A percentile compares a stretch with the other conserved stretches of the same genome.
Conservation (phyloP, 2,797 vertebrate species). For the Lutjanus campechanus region DNA sequence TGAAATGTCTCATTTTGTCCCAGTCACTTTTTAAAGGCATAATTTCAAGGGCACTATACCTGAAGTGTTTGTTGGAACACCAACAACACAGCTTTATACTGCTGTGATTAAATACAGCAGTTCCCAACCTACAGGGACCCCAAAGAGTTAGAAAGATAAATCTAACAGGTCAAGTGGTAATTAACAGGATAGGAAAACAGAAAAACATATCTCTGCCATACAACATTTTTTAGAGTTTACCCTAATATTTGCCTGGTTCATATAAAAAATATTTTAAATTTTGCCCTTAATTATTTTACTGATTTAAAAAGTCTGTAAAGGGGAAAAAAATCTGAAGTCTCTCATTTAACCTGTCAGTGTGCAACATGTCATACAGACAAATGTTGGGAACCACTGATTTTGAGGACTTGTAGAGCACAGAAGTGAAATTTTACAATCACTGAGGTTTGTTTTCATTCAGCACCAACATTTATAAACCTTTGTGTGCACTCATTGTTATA, state of each 20-base stretch:
- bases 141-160: neutral
- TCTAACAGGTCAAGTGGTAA: neutral
- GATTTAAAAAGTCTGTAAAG: neutral
- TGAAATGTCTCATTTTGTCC: too few species aligned
- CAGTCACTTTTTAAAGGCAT: too few species aligned
- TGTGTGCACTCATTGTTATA: slow-evolving; percentile 27
- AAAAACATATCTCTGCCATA: neutral
- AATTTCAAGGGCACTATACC: too few species aligned
- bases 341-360: neutral
- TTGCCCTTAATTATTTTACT: neutral
- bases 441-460: neutral
- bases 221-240: neutral
- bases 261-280: neutral
- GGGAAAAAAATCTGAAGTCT: neutral
- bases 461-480: neutral
- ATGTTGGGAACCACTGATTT: neutral
- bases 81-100: too few species aligned
- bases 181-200: neutral
- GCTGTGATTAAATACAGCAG: neutral
- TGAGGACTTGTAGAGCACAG: neutral
- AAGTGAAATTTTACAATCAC: neutral
- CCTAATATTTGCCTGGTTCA: neutral
- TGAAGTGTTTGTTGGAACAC: too few species aligned
- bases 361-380: neutral
- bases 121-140: neutral